These are phyloP conservation scores for Sandelia bainsii DNA, from an alignment of 2,797 vertebrate genomes.

Conservation along the genomic window DNA sequence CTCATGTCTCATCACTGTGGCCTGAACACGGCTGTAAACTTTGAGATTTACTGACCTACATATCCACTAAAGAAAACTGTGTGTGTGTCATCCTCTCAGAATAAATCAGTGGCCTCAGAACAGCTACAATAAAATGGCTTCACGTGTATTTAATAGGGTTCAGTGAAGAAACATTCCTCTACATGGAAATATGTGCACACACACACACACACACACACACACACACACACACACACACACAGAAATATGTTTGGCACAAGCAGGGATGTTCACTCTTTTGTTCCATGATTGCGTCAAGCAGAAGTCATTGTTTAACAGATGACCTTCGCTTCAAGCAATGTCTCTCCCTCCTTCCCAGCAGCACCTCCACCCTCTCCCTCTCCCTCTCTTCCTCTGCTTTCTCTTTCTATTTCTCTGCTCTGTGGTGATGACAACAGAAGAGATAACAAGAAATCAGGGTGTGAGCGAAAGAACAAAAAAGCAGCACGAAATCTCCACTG, in stretches of 20 bases:
- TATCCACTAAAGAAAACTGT: conserved; percentile 20
- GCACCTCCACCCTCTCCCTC: conserved; percentile 8
- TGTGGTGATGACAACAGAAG: conserved; percentile 1
- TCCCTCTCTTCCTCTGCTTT: background rate
- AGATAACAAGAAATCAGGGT: background rate
- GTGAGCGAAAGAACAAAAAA: conserved; percentile 6
- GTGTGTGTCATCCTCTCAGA: conserved; percentile 40
- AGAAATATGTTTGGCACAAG: conserved; percentile 23
- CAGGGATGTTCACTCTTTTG: conserved; percentile 38
- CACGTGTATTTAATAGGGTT: conserved; percentile 32
- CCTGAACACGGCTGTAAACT: conserved; percentile 36
- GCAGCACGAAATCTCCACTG: background rate
- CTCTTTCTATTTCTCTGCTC: conserved; percentile 13
- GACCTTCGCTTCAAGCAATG: conserved; percentile 47
- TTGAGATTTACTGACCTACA: conserved; percentile 62
- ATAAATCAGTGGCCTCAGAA: conserved; percentile 54
- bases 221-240: conserved; percentile 5
- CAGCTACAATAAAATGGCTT: conserved; percentile 49
- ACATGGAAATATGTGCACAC: conserved; percentile 27
- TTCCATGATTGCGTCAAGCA: conserved; percentile 44
- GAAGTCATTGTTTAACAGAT: conserved; percentile 53
- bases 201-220: conserved; percentile 4
- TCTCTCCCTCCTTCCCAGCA: conserved; percentile 19
- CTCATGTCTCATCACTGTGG: conserved; percentile 19
- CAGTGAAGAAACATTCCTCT: conserved; percentile 41